phyloP scores from a whole-genome alignment of 2,888 invertebrate species.

The Chrysina gloriosa region DNA sequence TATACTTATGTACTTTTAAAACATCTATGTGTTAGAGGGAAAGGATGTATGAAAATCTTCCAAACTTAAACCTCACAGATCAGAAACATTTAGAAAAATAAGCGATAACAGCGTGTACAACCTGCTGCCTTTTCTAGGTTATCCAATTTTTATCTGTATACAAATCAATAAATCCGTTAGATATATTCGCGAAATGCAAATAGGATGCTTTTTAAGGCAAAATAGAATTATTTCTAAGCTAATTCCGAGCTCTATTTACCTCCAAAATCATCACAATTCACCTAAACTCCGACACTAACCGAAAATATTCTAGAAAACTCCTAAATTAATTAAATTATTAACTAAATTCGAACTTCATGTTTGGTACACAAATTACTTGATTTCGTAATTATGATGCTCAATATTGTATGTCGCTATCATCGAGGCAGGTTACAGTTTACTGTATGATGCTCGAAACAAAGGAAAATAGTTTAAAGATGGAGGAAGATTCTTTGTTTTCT shows the following conservation, averaged over 20 bases:
- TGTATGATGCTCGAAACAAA: no score
- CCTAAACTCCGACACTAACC: background rate
- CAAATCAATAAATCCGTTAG: conserved; percentile 13
- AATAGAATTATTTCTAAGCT: background rate
- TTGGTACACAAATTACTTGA: conserved; percentile 5
- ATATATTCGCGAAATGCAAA: background rate
- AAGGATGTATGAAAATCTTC: no score
- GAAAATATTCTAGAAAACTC: background rate
- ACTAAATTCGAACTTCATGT: conserved; percentile 23
- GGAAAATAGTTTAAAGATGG: no score
- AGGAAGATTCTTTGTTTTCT: no score
- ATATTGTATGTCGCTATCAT: background rate
- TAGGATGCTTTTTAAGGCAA: background rate
- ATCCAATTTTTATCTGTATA: background rate
- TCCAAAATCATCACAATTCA: background rate
- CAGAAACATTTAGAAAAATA: no score
- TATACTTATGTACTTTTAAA: no score
- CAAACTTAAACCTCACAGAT: no score
- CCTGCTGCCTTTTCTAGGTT: background rate
- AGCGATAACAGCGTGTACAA: background rate
- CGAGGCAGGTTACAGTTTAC: background rate
- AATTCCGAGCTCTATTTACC: background rate
- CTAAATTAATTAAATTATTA: conserved; percentile 20
- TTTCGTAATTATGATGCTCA: background rate
- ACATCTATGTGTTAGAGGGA: no score